Evolutionary conservation across 2,113 vertebrate genomes (phyloP).

Genomic region (Lynx canadensis): DNA sequence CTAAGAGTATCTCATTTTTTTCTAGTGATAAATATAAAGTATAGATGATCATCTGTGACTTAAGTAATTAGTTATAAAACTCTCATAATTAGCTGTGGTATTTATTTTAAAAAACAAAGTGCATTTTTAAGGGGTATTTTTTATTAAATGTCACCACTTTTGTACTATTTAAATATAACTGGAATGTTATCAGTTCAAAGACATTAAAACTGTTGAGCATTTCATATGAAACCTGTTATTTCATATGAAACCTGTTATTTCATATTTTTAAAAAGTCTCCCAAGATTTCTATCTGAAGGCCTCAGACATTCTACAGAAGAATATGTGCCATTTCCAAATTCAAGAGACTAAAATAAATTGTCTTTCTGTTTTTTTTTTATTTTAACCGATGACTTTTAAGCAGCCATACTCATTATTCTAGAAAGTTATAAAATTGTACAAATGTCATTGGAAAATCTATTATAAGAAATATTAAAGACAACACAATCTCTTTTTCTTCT

Average conservation of each 20-base stretch:
- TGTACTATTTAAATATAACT: neutral
- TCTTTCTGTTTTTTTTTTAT: neutral
- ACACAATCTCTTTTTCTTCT: neutral
- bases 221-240: neutral
- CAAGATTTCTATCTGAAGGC: neutral
- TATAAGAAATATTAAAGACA: neutral
- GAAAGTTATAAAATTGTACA: neutral
- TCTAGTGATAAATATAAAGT: neutral
- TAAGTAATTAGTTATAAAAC: neutral
- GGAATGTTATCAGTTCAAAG: neutral
- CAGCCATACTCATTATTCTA: neutral
- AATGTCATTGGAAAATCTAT: neutral
- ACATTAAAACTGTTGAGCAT: neutral
- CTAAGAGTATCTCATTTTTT: conserved; percentile 52
- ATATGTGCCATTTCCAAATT: neutral
- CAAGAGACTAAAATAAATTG: neutral
- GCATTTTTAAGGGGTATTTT: neutral
- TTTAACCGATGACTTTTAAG: neutral
- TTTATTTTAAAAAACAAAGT: neutral
- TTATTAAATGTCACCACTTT: neutral
- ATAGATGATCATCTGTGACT: neutral
- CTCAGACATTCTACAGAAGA: neutral
- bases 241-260: neutral
- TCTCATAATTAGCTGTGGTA: neutral
- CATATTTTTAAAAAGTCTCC: neutral